Evolutionary conservation across 35 echinoderm and acorn worm species (phyloP).

Genomic region (Eucidaris tribuloides): DNA sequence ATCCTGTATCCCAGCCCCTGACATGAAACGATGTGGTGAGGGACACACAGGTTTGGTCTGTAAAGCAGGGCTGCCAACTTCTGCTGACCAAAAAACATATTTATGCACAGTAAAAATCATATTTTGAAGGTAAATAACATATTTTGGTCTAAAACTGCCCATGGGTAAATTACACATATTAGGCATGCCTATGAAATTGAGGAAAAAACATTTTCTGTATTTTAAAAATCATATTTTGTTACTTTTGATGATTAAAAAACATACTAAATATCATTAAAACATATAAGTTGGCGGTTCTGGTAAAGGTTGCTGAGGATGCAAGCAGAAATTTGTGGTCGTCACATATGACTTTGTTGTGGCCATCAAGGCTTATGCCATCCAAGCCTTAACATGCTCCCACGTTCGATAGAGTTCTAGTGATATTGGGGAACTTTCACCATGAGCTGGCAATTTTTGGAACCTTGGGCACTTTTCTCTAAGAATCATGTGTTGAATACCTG

Average conservation of each 20-base stretch:
- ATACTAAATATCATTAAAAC: too few relatives aligned
- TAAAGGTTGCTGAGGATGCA: slow-evolving; percentile 52
- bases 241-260: too few relatives aligned
- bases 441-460: slow-evolving; percentile 67
- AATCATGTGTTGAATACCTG: slow-evolving; percentile 67
- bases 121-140: too few relatives aligned
- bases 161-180: too few relatives aligned
- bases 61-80: too few relatives aligned
- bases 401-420: slow-evolving; percentile 74
- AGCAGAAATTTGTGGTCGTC: slow-evolving; percentile 34
- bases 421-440: slow-evolving; percentile 77
- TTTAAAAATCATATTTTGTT: too few relatives aligned
- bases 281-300: too few relatives aligned
- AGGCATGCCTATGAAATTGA: too few relatives aligned
- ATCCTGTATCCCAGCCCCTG: slow-evolving; percentile 33
- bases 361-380: slow-evolving; percentile 63
- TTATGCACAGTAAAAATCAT: too few relatives aligned
- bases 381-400: slow-evolving; percentile 17
- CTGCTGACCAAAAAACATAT: too few relatives aligned
- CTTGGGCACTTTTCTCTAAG: slow-evolving; percentile 57
- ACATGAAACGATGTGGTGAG: slow-evolving; percentile 68
- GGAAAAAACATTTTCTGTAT: too few relatives aligned
- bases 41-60: slow-evolving; percentile 46
- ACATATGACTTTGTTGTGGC: slow-evolving; percentile 76
- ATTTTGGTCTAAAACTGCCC: too few relatives aligned